Evolutionary conservation across 64 coral and sea anemone species (phyloP), one percentile per base, ranked within the genome.

Genomic region (Anthopleura sola): DNA sequence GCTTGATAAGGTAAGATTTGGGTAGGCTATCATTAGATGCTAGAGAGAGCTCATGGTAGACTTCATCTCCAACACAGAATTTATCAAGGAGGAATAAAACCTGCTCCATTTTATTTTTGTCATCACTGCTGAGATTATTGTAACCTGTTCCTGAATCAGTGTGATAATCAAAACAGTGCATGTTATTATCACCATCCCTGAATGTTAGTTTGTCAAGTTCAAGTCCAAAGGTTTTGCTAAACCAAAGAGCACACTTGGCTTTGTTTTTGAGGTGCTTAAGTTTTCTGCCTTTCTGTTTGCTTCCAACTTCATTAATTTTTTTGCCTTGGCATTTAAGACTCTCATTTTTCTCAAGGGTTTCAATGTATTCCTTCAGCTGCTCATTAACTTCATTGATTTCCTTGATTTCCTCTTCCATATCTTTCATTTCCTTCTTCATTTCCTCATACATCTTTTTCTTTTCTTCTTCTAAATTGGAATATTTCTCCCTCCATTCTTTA

Each of bases 401-500:
- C 37, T 37, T 75, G 53, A 90, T 75, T 90, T 90, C 82, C 56
- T 90, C 82, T 84, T 75, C 47, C 33, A 84, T 28, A 49, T 88
- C 55, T 80, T 88, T 81, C 14, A 84, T 69, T 90, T 90, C 80
- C 68, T 84, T 84, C 49, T 55, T 54, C 88, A 90, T 90, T 36
- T 83, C 80, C n/a, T 90, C 82, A 84, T 75, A 84, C 37, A 90
- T 37, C 54, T 75, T 56, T 75, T 90, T 33, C 74, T 90, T 90
- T 44, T 56, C 88, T 46, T 49, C 53, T 75, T 83, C 88, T 48
- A 90, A 90, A 77, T 90, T 68, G 56, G n/a, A 21, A 58, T 90
- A 90, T 50, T 76, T 84, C 54, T 88, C 23, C 55, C 55, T 90
- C 80, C 82, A 90, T 75, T 90, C 69, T 85, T 90, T 33, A n/a